phyloP scores from a whole-genome alignment of 2,888 invertebrate genomes.

The Chironomus riparius region DNA sequence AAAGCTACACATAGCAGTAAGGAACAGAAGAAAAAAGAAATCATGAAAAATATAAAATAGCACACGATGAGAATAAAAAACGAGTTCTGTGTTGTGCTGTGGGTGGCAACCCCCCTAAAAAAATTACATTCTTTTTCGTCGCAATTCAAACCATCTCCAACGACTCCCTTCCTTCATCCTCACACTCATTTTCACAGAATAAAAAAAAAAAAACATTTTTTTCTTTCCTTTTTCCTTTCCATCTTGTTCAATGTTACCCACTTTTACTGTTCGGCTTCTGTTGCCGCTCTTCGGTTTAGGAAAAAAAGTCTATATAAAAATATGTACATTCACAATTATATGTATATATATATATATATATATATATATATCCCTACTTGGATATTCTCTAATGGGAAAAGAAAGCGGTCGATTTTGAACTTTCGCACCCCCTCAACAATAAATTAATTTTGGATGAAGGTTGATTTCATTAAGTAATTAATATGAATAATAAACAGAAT shows the following conservation, averaged over 20 bases:
- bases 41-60: conserved; percentile 24
- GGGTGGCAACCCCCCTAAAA: background rate
- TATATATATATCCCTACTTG: no score
- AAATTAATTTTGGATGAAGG: no score
- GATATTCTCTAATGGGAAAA: no score
- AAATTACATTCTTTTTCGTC: conserved; percentile 4
- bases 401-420: no score
- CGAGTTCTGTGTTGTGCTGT: conserved; percentile 7
- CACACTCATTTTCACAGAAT: no score
- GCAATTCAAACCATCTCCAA: background rate
- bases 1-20: background rate
- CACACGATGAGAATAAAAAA: conserved; percentile 25
- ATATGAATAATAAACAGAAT: no score
- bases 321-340: no score
- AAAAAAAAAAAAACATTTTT: no score
- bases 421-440: no score
- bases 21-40: background rate
- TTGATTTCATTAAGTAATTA: no score
- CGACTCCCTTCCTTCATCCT: background rate
- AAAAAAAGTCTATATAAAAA: no score
- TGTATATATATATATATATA: no score
- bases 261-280: conserved; percentile 9
- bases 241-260: conserved; percentile 18
- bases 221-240: background rate
- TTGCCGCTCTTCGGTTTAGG: background rate